Base-by-base conservation (phyloP, 2,888 invertebrate genomes). In the Pollenia labialis region DNA sequence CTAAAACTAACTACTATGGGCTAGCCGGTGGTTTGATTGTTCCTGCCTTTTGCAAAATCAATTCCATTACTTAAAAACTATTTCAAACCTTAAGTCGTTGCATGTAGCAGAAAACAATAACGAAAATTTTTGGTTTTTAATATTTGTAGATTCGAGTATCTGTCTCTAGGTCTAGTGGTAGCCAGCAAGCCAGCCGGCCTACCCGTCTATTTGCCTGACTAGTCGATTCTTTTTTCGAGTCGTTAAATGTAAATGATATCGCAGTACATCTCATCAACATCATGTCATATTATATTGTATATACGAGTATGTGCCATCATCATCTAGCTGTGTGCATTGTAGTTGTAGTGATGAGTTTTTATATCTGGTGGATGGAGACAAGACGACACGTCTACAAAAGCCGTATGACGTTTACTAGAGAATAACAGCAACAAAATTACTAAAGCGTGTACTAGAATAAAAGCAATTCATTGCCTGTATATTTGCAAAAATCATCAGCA, bases 171-270 rank as follows among this genome's bases (percentile, higher is more conserved):
- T 75, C 58, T 82, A 52, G 64, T 62, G 14, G 60, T 64, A 76
- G 52, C 60, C 79, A 50, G 52, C 50, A 52, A 80, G 48, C 12
- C 68, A 60, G 32, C 46, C 32, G 54, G 32, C 56, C 56, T 40
- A 52, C 44, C 64, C 54, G 56, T 6, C 58, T 48, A 16, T 7
- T 52, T 72, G 66, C 6, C 58, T 72, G 60, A 44, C 46, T 66
- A 32, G 50, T 58, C 52, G 76, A 81, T 83, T 87, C 66, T 60
- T 83, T 83, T 87, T 66, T 60, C 46, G 54, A 62, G 66, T 81
- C 72, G 68, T 84, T 77, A 84, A 81, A 87, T 87, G 81, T 87
- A 87, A 84, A 74, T 81, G 81, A 87, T 87, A 87, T 74, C 77
- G 60, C 64, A 79, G 16, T 68, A 74, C 62, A 79, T 60, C 72